Evolutionary conservation across 2,797 vertebrate genomes (phyloP).

Genomic region (Cygnus olor): DNA sequence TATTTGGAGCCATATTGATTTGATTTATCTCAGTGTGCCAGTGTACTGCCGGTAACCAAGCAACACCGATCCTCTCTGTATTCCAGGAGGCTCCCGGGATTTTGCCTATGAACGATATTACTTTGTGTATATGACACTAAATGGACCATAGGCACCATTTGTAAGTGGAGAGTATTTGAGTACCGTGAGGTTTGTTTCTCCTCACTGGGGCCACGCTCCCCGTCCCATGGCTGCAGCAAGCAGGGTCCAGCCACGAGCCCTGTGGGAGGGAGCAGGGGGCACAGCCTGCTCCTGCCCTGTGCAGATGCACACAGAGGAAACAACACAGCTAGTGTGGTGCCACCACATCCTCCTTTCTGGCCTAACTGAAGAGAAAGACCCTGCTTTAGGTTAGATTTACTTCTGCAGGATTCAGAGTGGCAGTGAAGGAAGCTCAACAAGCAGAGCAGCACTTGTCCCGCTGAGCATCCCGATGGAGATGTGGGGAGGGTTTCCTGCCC

Average conservation of each 20-base stretch:
- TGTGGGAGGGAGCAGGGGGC: slow-evolving; percentile 3
- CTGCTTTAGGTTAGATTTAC: too few relatives aligned
- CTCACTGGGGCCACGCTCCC: slow-evolving; percentile 1
- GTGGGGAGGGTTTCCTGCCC: not conserved
- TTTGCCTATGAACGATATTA: slow-evolving; percentile 74
- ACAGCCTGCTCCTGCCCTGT: slow-evolving; percentile 23
- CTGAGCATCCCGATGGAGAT: not conserved
- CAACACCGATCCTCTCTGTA: slow-evolving; percentile 72
- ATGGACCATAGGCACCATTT: slow-evolving; percentile 75
- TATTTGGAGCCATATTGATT: slow-evolving; percentile 77
- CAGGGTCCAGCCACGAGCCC: not conserved
- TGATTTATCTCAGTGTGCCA: slow-evolving; percentile 76
- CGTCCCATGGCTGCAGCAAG: not conserved
- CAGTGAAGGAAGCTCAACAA: not conserved
- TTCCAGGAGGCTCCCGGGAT: slow-evolving; percentile 73
- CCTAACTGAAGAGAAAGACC: not conserved
- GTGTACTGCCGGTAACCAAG: slow-evolving; percentile 74
- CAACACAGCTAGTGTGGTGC: not conserved
- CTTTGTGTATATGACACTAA: slow-evolving; percentile 77
- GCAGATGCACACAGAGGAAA: not conserved
- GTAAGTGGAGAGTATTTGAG: slow-evolving; percentile 41
- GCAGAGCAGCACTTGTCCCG: not conserved
- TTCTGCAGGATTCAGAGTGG: not conserved
- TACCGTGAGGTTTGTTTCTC: not conserved
- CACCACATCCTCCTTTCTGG: not conserved